Evolutionary conservation across 1,140 invertebrate genomes (phyloP).

Genomic region (Drosophila truncata): DNA sequence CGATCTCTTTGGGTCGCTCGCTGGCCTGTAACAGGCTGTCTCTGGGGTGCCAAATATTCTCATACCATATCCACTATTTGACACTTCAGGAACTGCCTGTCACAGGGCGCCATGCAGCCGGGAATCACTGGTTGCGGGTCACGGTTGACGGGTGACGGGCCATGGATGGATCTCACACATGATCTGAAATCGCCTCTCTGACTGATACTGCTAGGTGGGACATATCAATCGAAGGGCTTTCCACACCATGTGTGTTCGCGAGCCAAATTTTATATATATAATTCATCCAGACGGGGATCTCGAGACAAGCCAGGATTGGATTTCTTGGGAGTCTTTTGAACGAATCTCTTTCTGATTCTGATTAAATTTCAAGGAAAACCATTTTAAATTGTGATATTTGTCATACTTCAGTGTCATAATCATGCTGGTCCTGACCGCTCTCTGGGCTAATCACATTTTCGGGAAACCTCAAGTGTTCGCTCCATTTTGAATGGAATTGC

Average conservation of each 20-base stretch:
- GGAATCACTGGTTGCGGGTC: background rate
- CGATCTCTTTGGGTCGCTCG: background rate
- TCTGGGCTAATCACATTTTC: background rate
- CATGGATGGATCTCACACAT: constrained; percentile 9
- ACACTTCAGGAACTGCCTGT: constrained; percentile 61
- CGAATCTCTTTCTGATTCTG: background rate
- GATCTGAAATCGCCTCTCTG: constrained; percentile 51
- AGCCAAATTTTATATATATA: background rate
- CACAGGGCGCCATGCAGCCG: constrained; percentile 31
- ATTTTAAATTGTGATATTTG: too few species aligned
- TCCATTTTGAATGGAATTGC: background rate
- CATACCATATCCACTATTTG: constrained; percentile 51
- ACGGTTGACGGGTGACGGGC: background rate
- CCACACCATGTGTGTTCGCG: constrained; percentile 7
- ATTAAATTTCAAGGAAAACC: background rate
- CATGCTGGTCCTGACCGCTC: background rate
- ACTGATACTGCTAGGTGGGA: constrained; percentile 39
- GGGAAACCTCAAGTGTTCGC: background rate
- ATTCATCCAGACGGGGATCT: background rate
- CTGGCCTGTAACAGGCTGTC: constrained; percentile 48
- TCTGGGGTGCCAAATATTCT: constrained; percentile 60
- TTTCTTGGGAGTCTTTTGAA: too few species aligned
- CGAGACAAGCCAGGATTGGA: background rate
- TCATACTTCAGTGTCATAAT: background rate
- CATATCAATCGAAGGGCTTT: constrained; percentile 52